Base-by-base conservation (phyloP, 2,113 vertebrate species). In the Myocastor coypus region DNA sequence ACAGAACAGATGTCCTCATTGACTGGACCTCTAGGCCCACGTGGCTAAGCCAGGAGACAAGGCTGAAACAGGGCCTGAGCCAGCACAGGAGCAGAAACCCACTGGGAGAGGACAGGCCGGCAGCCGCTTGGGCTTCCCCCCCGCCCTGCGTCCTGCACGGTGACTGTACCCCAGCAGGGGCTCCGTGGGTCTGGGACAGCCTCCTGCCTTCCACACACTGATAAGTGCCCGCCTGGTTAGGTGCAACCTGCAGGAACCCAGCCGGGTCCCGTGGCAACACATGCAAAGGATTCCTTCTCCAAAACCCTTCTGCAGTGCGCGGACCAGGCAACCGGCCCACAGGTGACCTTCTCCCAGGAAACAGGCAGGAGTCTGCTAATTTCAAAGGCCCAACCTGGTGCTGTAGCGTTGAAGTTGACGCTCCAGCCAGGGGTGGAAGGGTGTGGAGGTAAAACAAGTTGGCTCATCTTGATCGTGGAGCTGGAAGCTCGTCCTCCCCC, bases 151-250 rank as follows among this genome's bases (percentile, higher is more conserved):
- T 30, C 46, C 46, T 42, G n/a, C 16, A 17, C 0, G 1, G 22
- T 77, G 82, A 28, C 0, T 0, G 2, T 30, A 64, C 57, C 30
- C 0, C 4, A 1, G 2, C 1, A 30, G 64, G 10, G 50, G 13
- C 81, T 26, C 7, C 0, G 3, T 1, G 1, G 30, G 69, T 12
- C 82, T 52, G 34, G 17, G 66, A 89, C 3, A 22, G 46, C 1
- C 7, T 2, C 34, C 20, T 4, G 40, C 16, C 17, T 87, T 28
- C 71, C 66, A 42, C 0, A 0, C 8, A 40, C 52, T 17, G 22
- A 26, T 2, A 42, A 59, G 77, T 55, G 66, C 59, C 91, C 7
- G 42, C 55, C 5, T 5, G 61, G 66, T 37, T 73, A 42, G 37
- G 12, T 13, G 12, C 7, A 32, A 59, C 14, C 10, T 12, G n/a